Conservation (phyloP, 2,113 vertebrate species). For the Octodon degus region DNA sequence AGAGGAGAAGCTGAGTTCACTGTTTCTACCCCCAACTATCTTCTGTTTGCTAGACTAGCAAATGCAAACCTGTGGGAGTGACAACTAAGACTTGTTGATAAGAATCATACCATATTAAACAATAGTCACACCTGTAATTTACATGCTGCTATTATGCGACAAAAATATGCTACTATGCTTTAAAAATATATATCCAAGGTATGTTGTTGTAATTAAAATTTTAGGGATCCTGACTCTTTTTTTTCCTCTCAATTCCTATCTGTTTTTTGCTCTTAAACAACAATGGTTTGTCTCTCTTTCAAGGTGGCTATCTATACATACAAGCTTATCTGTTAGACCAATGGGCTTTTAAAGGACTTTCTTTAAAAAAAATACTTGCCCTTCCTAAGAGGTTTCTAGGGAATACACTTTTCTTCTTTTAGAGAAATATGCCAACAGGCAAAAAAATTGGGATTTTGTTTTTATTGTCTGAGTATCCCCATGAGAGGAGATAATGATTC, state of each 20-base stretch:
- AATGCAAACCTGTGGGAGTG: background rate
- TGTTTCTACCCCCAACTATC: background rate
- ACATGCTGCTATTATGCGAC: background rate
- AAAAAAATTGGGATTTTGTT: background rate
- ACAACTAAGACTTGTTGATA: background rate
- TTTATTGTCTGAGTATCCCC: background rate
- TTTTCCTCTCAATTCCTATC: background rate
- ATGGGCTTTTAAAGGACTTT: background rate
- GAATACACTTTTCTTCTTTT: background rate
- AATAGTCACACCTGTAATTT: background rate
- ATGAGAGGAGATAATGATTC: background rate
- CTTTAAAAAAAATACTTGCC: background rate
- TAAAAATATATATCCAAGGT: background rate
- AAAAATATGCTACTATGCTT: background rate
- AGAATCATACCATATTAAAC: background rate
- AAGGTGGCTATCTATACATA: background rate
- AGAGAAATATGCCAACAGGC: background rate
- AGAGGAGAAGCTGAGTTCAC: background rate
- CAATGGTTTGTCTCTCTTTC: background rate
- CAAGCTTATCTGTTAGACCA: background rate
- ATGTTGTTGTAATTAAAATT: conserved; percentile 45
- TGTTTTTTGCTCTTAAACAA: background rate
- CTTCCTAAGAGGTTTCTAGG: background rate
- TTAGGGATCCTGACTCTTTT: background rate
- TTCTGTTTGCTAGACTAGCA: background rate